Evolutionary conservation across 2,113 vertebrate species (phyloP), one percentile per base, ranked within the genome.

Genomic region (Thermophis baileyi): DNA sequence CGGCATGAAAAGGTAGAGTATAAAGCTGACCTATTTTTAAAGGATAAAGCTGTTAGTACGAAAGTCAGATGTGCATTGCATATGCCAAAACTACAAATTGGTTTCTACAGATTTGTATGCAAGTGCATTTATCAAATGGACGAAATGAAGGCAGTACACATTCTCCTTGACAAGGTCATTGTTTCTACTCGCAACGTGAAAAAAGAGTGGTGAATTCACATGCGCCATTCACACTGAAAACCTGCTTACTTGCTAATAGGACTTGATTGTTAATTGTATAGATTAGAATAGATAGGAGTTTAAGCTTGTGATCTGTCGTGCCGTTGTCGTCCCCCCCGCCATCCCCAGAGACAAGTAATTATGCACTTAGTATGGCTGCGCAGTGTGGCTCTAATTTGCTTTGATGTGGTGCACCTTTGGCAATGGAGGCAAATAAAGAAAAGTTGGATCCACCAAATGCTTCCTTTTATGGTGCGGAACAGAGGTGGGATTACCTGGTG

Each of bases 11-110:
- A 91, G 10, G 40, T 89, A 92, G 96, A 95, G 27, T 86, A 85
- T 25, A 93, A 94, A 88, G 51, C 2, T 93, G 30, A 94, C 81
- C n/a, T 95, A 91, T 95, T 96, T 93, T 46, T 94, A 87, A 90
- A 25, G 25, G 44, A 35, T 60, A 93, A 4, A 24, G 40, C 22
- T 95, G 57, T 85, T 93, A 18, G 54, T 92, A 35, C 11, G 89
- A 74, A 49, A 10, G 54, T 93, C 22, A 14, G 89, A 87, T 57
- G 89, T 85, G 10, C 8, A 92, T 92, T 89, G 2, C 87, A 4
- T 92, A 88, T 90, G 63, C 50, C 35, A 54, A 92, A 95, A 44
- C 55, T 24, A 93, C 8, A 93, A 93, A 49, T 92, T 85, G 85
- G 0, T 85, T 93, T 53, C 4, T 90, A 10, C n/a, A 47, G 87